phyloP scores from a whole-genome alignment of 2,113 vertebrate genomes.

The Leptodactylus fuscus region DNA sequence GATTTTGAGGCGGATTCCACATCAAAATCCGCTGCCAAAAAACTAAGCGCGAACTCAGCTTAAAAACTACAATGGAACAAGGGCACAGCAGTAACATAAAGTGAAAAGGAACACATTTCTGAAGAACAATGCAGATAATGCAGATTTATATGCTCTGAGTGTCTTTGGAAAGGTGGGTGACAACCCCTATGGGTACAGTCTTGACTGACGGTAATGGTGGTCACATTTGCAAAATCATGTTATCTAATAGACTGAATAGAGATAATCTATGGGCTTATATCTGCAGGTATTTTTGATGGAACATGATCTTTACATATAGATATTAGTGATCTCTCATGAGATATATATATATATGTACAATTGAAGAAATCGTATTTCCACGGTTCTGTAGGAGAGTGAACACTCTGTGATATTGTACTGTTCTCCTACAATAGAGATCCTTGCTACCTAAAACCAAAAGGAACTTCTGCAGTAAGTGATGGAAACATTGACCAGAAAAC shows the following conservation, averaged over 20 bases:
- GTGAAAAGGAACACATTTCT: neutral
- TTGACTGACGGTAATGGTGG: neutral
- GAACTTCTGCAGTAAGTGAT: neutral
- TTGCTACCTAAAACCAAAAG: neutral
- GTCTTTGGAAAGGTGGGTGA: neutral
- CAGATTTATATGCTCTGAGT: no score
- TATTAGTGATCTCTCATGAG: neutral
- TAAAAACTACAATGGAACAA: no score
- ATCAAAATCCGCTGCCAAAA: no score
- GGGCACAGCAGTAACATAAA: no score
- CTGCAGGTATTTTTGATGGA: neutral
- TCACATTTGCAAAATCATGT: neutral
- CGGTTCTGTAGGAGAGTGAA: neutral
- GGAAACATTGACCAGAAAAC: neutral
- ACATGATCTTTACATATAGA: neutral
- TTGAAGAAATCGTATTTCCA: neutral
- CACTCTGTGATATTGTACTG: neutral
- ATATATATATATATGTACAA: no score
- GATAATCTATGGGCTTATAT: neutral
- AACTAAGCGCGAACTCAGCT: no score
- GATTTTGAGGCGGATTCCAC: no score
- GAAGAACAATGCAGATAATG: neutral
- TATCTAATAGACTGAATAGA: no score
- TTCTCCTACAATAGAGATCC: neutral
- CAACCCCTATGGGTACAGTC: neutral